Percentiles rank a stretch among this genome's conserved stretches.
These are phyloP conservation scores for Pterocles burchelli DNA, from an alignment of 2,113 vertebrate species.

Conservation along the genomic window DNA sequence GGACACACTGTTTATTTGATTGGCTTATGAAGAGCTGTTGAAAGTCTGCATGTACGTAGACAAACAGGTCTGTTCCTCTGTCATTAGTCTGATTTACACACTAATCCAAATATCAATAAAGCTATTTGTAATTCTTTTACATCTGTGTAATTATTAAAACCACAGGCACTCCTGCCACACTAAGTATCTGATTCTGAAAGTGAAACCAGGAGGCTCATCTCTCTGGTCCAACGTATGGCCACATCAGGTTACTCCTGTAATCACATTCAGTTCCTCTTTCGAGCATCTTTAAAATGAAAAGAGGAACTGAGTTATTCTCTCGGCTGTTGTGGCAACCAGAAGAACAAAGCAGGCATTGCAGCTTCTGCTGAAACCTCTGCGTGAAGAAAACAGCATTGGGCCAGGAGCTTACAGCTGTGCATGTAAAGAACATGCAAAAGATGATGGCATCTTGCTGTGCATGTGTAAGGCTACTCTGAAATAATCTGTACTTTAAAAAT, in stretches of 20 bases:
- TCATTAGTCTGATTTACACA: background rate
- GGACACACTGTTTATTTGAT: background rate
- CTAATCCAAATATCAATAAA: background rate
- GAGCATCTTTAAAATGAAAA: slow-evolving; percentile 40
- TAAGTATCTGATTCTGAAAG: background rate
- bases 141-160: background rate
- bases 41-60: background rate
- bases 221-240: background rate
- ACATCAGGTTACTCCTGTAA: slow-evolving; percentile 6
- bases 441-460: background rate
- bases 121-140: background rate
- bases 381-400: background rate
- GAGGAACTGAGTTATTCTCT: slow-evolving; percentile 19
- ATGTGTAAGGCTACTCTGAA: background rate
- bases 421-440: background rate
- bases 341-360: background rate
- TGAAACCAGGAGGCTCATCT: background rate
- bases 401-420: slow-evolving; percentile 4
- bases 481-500: background rate
- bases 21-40: background rate
- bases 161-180: background rate
- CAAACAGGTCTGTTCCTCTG: background rate
- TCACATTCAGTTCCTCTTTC: slow-evolving; percentile 4
- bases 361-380: background rate
- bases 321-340: background rate